Evolutionary conservation across 2,113 vertebrate genomes (phyloP), one percentile per base, ranked within the genome.

Genomic region (Lates calcarifer): DNA sequence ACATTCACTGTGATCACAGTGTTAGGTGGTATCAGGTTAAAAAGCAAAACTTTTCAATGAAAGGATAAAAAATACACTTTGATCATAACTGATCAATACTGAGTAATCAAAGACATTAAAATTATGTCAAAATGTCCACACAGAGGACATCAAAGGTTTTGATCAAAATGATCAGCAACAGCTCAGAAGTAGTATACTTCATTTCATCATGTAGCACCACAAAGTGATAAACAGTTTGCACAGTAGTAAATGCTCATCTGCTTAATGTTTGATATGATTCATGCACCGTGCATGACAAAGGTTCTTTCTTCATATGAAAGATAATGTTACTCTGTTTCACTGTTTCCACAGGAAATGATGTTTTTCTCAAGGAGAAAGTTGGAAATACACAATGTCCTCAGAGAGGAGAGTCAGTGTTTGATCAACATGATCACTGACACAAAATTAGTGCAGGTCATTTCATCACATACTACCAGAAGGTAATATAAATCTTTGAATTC

Each of bases 1-100:
- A 26, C n/a, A 8, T 18, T 11, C 20, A 18, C 8, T 8, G 47
- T 3, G n/a, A n/a, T n/a, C 12, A 47, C 15, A 24, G 49, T 17
- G 10, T 58, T n/a, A n/a, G n/a, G n/a, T n/a, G n/a, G 9, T 28
- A 1, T 31, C 5, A 31, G 6, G 45, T 11, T n/a, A 47, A 7
- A 12, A 60, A 31, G 6, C 24, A 33, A 37, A 47, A 26, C 49
- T 47, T n/a, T 51, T 65, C 33, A 20, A 60, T 3, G n/a, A 5
- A 28, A 22, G 14, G 1, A 39, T 22, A 31, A 20, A 60, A 26
- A n/a, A 24, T 20, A 29, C 37, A 39, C 20, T 4, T 20, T 2
- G 26, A 81, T 67, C 31, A 20, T 24, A 74, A 33, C 24, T 24
- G 62, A 67, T 33, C 43, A 20, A 31, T 60, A 3, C 20, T 62